Percentiles rank a stretch among this genome's conserved stretches.
Conservation (phyloP, 2,797 vertebrate genomes). For the Eupleurogrammus muticus region DNA sequence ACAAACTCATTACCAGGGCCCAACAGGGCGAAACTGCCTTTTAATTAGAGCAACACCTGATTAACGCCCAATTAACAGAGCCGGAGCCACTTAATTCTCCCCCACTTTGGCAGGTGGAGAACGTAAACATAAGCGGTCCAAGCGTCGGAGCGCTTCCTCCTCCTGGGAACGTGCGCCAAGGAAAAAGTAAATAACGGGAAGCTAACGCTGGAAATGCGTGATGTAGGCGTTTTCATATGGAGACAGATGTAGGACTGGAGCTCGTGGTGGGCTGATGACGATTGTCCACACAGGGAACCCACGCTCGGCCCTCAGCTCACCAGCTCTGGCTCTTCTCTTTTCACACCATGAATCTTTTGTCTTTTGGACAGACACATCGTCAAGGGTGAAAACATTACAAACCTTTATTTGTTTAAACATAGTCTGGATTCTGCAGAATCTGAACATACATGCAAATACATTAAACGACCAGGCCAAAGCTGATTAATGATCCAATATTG, state of each 20-base stretch:
- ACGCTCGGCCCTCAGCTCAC: slow-evolving; percentile 1
- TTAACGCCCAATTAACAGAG: slow-evolving; percentile 87
- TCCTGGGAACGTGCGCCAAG: slow-evolving; percentile 55
- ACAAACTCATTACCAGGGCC: slow-evolving; percentile 85
- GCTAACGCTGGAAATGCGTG: slow-evolving; percentile 3
- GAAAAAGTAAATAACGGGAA: slow-evolving; percentile 69
- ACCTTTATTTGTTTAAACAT: slow-evolving; percentile 7
- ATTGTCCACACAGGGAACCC: slow-evolving; percentile 25
- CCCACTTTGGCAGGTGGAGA: slow-evolving; percentile 77
- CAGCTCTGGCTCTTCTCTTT: background rate
- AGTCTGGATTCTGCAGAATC: background rate
- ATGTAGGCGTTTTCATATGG: slow-evolving; percentile 24
- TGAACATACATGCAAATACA: background rate
- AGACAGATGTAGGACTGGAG: slow-evolving; percentile 43
- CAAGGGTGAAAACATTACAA: slow-evolving; percentile 1
- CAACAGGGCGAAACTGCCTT: slow-evolving; percentile 86
- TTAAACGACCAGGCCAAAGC: background rate
- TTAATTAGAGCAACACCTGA: slow-evolving; percentile 89
- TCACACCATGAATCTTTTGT: background rate
- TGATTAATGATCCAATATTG: background rate
- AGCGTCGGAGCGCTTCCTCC: slow-evolving; percentile 55
- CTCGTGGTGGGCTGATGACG: slow-evolving; percentile 37
- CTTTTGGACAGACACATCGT: slow-evolving; percentile 3
- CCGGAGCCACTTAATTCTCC: slow-evolving; percentile 81
- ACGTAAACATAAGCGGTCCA: slow-evolving; percentile 76